Evolutionary conservation across 2,797 vertebrate genomes (phyloP).

Genomic region (Geotrypetes seraphini): DNA sequence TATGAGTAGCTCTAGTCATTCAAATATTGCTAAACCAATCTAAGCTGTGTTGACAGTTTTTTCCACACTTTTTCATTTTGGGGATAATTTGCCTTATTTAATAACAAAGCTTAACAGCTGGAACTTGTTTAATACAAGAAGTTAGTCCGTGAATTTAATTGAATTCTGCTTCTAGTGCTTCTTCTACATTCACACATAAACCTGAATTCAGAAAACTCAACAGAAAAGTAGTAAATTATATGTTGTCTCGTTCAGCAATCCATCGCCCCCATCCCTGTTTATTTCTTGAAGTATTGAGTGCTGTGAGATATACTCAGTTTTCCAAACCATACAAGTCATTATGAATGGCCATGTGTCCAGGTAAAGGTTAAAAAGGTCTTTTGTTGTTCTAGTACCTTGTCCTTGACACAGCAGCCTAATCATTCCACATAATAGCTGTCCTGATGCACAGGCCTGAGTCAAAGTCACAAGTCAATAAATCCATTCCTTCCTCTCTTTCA

Average conservation of each 20-base stretch:
- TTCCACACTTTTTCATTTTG: too few species aligned
- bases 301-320: slow-evolving; percentile 41
- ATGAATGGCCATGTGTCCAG: slow-evolving; percentile 64
- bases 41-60: too few species aligned
- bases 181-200: slow-evolving; percentile 27
- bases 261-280: slow-evolving; percentile 43
- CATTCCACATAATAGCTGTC: slow-evolving; percentile 82
- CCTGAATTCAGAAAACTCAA: slow-evolving; percentile 47
- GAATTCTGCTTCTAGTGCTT: too few species aligned
- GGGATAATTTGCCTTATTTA: slow-evolving; percentile 9
- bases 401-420: slow-evolving; percentile 84
- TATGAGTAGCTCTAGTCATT: too few species aligned
- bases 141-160: too few species aligned
- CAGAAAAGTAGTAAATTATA: slow-evolving; percentile 43
- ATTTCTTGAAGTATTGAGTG: slow-evolving; percentile 46
- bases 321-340: slow-evolving; percentile 49
- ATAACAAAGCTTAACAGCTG: slow-evolving; percentile 34
- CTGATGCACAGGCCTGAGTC: slow-evolving; percentile 78
- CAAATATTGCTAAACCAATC: too few species aligned
- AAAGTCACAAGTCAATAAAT: slow-evolving; percentile 87
- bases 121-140: slow-evolving; percentile 17
- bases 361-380: slow-evolving; percentile 65
- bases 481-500: slow-evolving; percentile 72
- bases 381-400: slow-evolving; percentile 77
- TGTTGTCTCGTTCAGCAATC: slow-evolving; percentile 32